These are phyloP conservation scores for Dilophus febrilis DNA, from an alignment of 2,888 invertebrate genomes.

Conservation along the genomic window DNA sequence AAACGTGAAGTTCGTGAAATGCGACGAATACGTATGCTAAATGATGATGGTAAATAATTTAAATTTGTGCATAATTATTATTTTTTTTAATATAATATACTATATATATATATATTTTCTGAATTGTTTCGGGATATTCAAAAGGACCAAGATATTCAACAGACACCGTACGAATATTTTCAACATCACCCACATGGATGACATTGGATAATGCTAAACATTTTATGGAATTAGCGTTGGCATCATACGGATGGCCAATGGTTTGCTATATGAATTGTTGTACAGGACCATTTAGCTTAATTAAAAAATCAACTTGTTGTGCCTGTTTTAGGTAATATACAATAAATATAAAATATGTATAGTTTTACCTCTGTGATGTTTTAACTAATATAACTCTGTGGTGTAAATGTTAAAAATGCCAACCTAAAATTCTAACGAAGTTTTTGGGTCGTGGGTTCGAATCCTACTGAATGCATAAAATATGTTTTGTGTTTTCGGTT, in stretches of 20 bases:
- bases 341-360: too few relatives aligned
- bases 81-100: not conserved
- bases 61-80: too few relatives aligned
- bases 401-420: too few relatives aligned
- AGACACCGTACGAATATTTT: slow-evolving; percentile 40
- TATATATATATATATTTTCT: slow-evolving; percentile 1
- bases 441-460: too few relatives aligned
- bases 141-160: slow-evolving; percentile 10
- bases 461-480: too few relatives aligned
- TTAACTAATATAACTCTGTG: not conserved
- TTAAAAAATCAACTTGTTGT: slow-evolving; percentile 52
- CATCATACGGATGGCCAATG: slow-evolving; percentile 79
- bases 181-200: slow-evolving; percentile 62
- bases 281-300: slow-evolving; percentile 56
- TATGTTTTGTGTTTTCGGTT: too few relatives aligned
- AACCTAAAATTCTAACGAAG: too few relatives aligned
- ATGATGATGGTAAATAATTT: slow-evolving; percentile 38
- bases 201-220: slow-evolving; percentile 56
- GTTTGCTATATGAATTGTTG: slow-evolving; percentile 60
- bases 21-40: slow-evolving; percentile 42
- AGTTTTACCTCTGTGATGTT: too few relatives aligned
- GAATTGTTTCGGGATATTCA: not conserved
- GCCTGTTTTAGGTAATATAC: slow-evolving; percentile 52
- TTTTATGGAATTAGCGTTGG: slow-evolving; percentile 63
- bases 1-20: slow-evolving; percentile 56